phyloP scores from a whole-genome alignment of 2,888 invertebrate species.

The Crocallis elinguaria region DNA sequence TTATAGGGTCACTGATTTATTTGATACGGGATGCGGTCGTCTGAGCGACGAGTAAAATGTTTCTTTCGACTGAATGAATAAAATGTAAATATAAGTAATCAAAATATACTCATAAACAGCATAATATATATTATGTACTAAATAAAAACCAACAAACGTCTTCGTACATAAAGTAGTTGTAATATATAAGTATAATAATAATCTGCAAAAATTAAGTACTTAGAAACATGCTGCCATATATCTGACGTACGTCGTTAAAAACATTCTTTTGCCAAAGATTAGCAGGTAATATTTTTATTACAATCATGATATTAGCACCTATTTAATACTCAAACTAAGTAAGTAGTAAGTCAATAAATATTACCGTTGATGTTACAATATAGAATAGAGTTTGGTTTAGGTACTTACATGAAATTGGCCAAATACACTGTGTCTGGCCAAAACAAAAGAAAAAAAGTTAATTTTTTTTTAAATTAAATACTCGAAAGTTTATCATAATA shows the following conservation, averaged over 20 bases:
- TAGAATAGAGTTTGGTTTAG: too few relatives aligned
- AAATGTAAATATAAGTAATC: conserved; percentile 21
- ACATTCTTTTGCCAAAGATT: conserved; percentile 17
- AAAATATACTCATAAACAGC: background rate
- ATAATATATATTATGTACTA: too few relatives aligned
- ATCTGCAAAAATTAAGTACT: too few relatives aligned
- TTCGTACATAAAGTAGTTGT: background rate
- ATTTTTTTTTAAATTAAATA: background rate
- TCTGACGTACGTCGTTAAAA: background rate
- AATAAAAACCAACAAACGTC: too few relatives aligned
- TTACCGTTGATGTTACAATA: too few relatives aligned
- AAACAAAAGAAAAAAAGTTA: too few relatives aligned
- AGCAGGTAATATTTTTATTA: background rate
- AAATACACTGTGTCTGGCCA: too few relatives aligned
- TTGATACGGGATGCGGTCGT: background rate
- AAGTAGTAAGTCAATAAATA: too few relatives aligned
- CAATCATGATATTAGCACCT: background rate
- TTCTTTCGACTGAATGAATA: conserved; percentile 21
- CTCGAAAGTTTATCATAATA: background rate
- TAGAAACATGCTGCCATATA: conserved; percentile 16
- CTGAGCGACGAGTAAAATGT: conserved; percentile 46
- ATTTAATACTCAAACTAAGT: background rate
- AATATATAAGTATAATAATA: background rate
- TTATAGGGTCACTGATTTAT: too few relatives aligned
- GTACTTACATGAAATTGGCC: too few relatives aligned